Evolutionary conservation across 2,888 invertebrate genomes (phyloP), one percentile per base, ranked within the genome.

Genomic region (Drosophila niveifrons): DNA sequence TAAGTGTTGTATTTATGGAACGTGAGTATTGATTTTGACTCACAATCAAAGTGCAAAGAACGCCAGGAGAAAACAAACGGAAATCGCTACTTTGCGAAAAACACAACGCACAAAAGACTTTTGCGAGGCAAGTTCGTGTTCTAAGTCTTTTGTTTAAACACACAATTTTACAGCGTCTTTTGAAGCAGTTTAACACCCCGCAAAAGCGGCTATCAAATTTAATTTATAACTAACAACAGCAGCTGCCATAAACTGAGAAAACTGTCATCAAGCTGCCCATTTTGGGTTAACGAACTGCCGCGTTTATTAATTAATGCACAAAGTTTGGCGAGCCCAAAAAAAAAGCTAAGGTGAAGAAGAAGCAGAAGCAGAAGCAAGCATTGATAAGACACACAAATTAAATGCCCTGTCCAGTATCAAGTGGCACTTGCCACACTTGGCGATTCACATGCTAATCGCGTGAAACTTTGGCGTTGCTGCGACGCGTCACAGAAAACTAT

Each of bases 401-500:
- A 82, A 62, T 72, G 78, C 29, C 50, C 18, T 56, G 46, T 36
- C 53, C 52, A 9, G 61, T 67, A 72, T 64, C 72, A 76, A 61
- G 68, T 75, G 68, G 61, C 75, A 63, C 13, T 65, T n/a, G 75
- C 78, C 66, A 66, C 28, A 29, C 13, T 41, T 41, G 23, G 3
- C 41, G 71, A 81, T 87, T 84, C 79, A 80, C 73, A 88, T 86
- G 87, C 80, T 84, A 88, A 88, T 86, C 82, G 82, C 78, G 58
- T 71, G 80, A 86, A 71, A 83, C 10, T 46, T 13, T 18, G 18
- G 31, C 44, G 55, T 44, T 46, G 43, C 28, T 61, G 50, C 44
- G 50, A 15, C 47, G 46, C 46, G 15, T 48, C 55, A 51, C 52
- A 23, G 23, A 23, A 23, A 36, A 36, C 36, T 66, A 80, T 80